phyloP scores from a whole-genome alignment of 2,888 invertebrate genomes.

The Lycia hirtaria region DNA sequence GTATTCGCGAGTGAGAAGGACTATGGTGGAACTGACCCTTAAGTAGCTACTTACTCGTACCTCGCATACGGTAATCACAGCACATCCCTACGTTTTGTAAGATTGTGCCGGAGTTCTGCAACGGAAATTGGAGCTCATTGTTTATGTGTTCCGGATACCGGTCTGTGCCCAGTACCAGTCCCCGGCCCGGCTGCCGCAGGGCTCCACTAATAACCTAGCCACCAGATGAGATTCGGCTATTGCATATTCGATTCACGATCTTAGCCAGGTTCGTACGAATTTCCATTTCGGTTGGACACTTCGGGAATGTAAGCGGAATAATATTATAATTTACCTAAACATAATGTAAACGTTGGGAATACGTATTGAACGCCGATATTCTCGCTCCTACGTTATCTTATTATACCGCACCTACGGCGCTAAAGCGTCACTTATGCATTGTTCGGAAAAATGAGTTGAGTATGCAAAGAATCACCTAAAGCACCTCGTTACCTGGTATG shows the following conservation, averaged over 20 bases:
- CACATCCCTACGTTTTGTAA: conserved; percentile 30
- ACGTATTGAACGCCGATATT: background rate
- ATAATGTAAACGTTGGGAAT: conserved; percentile 21
- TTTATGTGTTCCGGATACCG: conserved; percentile 63
- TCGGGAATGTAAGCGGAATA: conserved; percentile 1
- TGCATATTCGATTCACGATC: conserved; percentile 41
- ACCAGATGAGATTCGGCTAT: conserved; percentile 41
- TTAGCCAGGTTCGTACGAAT: conserved; percentile 13
- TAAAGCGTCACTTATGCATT: too few species aligned
- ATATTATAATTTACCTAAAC: conserved; percentile 3
- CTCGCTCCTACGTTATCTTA: background rate
- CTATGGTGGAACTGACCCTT: too few species aligned
- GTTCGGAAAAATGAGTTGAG: too few species aligned
- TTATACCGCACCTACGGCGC: too few species aligned
- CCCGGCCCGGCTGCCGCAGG: too few species aligned
- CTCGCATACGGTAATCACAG: conserved; percentile 22
- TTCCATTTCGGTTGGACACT: conserved; percentile 24
- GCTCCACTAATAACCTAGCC: conserved; percentile 48
- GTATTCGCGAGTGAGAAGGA: too few species aligned
- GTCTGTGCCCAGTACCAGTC: background rate
- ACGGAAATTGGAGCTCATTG: conserved; percentile 65
- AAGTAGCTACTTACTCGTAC: too few species aligned
- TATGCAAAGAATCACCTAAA: too few species aligned
- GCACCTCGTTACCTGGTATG: too few species aligned
- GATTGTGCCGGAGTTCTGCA: conserved; percentile 41